These are phyloP conservation scores for Turritopsis rubra DNA, from an alignment of 30 jellyfish, hydroid and myxozoan genomes.

Conservation along the genomic window DNA sequence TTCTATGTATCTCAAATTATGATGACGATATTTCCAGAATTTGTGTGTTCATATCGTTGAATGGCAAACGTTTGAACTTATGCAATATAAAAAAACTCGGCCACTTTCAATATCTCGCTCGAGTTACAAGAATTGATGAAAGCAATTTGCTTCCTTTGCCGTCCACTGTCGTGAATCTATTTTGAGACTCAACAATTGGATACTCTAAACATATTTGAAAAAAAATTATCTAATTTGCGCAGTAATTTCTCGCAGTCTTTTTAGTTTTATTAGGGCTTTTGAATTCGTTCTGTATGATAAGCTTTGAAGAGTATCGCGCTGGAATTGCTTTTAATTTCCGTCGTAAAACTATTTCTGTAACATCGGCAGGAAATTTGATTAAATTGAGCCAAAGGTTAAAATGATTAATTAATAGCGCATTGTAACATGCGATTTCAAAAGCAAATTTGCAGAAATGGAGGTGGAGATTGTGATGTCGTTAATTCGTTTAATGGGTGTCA, in stretches of 20 bases:
- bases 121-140: background rate
- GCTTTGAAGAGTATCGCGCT: background rate
- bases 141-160: background rate
- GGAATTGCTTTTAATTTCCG: background rate
- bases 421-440: background rate
- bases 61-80: background rate
- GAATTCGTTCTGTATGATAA: background rate
- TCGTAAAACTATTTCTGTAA: background rate
- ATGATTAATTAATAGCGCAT: background rate
- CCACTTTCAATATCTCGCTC: background rate
- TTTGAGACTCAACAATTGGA: background rate
- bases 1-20: no score
- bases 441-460: background rate
- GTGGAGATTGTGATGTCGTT: background rate
- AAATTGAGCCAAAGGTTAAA: background rate
- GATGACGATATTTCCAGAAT: no score
- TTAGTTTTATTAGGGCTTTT: background rate
- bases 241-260: background rate
- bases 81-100: background rate
- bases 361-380: background rate
- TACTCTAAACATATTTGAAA: background rate
- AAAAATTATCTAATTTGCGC: background rate
- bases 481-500: background rate
- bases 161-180: background rate
- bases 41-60: no score